Conservation (phyloP, 2,888 invertebrate species). For the Acrobasis suavella region DNA sequence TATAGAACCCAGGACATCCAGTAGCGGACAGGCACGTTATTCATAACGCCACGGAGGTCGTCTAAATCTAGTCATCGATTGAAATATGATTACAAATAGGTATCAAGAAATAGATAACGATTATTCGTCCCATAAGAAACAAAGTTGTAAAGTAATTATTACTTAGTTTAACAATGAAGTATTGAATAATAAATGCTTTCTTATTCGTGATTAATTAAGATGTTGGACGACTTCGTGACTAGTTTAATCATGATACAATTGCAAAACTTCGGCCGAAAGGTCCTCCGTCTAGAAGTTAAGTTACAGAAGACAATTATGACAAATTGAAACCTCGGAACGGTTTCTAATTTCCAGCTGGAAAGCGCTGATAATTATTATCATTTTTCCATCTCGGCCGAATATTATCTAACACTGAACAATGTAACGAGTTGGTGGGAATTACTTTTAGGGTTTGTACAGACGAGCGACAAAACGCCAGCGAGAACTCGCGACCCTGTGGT, state of each 20-base stretch:
- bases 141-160: conserved; percentile 7
- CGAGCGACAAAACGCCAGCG: not conserved
- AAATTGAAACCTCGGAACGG: conserved; percentile 17
- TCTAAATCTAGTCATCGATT: too few species aligned
- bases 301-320: conserved; percentile 20
- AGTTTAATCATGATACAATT: conserved; percentile 20
- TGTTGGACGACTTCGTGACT: conserved; percentile 18
- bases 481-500: too few species aligned
- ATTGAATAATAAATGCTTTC: conserved; percentile 14
- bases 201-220: conserved; percentile 17
- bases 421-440: conserved; percentile 26
- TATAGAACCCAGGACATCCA: too few species aligned
- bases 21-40: too few species aligned
- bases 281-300: conserved; percentile 7
- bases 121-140: not conserved
- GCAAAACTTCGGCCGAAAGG: conserved; percentile 8
- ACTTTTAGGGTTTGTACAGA: not conserved
- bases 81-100: not conserved
- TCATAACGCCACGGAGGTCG: too few species aligned
- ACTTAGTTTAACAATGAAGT: conserved; percentile 5
- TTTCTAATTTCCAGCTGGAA: conserved; percentile 7
- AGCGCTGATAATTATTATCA: conserved; percentile 15
- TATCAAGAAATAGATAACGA: not conserved
- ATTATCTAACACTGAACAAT: conserved; percentile 19
- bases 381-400: conserved; percentile 5